Conservation (phyloP, 2,797 vertebrate genomes). For the Craterocephalus amniculus region DNA sequence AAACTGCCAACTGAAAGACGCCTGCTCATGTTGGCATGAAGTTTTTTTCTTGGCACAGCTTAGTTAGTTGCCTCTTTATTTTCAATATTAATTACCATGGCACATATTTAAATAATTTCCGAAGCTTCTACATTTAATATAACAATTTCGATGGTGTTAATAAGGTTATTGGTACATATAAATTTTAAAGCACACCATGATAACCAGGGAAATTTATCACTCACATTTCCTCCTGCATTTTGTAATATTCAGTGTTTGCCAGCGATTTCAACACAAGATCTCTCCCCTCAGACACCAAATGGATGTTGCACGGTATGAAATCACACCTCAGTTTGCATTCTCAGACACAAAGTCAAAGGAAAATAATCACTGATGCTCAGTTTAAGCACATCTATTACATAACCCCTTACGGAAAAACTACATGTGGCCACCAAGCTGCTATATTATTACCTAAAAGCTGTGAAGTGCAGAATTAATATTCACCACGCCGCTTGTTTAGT, state of each 20-base stretch:
- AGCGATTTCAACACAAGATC: not conserved
- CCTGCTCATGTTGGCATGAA: slow-evolving; percentile 3
- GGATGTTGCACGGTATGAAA: too few species aligned
- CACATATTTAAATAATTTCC: not conserved
- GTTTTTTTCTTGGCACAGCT: not conserved
- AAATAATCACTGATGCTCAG: too few species aligned
- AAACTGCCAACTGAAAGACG: slow-evolving; percentile 22
- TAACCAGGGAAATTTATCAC: not conserved
- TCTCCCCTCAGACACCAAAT: not conserved
- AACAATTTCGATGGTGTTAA: not conserved
- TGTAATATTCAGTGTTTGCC: not conserved
- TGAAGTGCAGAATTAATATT: too few species aligned
- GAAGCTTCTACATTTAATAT: slow-evolving; percentile 1
- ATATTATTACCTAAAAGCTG: too few species aligned
- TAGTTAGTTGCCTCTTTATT: not conserved
- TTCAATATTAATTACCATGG: not conserved
- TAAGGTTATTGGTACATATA: too few species aligned
- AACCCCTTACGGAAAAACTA: too few species aligned
- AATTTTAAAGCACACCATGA: too few species aligned
- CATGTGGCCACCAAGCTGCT: too few species aligned
- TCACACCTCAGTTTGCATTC: too few species aligned
- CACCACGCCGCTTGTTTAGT: too few species aligned
- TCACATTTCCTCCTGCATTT: not conserved
- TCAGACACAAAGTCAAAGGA: too few species aligned
- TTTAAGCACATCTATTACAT: too few species aligned